Evolutionary conservation across 2,797 vertebrate species (phyloP).

Genomic region (Caiman crocodilus): DNA sequence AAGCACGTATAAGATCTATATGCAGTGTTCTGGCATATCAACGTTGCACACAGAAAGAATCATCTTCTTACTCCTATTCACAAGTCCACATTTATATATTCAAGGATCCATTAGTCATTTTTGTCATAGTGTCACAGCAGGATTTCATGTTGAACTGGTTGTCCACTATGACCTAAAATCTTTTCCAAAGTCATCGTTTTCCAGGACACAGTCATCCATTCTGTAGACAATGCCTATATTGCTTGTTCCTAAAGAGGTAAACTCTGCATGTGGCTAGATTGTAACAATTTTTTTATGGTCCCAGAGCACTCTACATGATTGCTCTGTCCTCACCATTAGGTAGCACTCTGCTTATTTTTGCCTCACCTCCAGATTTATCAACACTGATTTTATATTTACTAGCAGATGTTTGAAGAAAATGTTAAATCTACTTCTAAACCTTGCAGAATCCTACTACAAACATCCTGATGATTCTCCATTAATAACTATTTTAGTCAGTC

Average conservation of each 20-base stretch:
- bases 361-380: neutral
- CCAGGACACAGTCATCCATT: neutral
- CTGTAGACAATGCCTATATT: neutral
- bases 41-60: neutral
- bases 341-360: neutral
- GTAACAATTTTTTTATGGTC: neutral
- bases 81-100: neutral
- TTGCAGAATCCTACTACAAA: neutral
- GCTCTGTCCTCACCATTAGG: neutral
- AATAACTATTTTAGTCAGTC: neutral
- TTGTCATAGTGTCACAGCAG: rapidly evolving
- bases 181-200: neutral
- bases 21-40: neutral
- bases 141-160: neutral
- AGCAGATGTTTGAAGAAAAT: neutral
- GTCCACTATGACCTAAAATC: neutral
- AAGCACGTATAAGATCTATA: rapidly evolving
- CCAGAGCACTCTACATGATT: neutral
- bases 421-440: neutral
- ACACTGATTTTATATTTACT: neutral
- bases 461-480: neutral
- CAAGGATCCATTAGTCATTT: neutral
- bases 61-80: rapidly evolving
- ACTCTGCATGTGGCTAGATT: neutral
- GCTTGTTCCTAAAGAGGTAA: neutral